Conservation (phyloP, 2,888 invertebrate genomes). For the Sisyra terminalis region DNA sequence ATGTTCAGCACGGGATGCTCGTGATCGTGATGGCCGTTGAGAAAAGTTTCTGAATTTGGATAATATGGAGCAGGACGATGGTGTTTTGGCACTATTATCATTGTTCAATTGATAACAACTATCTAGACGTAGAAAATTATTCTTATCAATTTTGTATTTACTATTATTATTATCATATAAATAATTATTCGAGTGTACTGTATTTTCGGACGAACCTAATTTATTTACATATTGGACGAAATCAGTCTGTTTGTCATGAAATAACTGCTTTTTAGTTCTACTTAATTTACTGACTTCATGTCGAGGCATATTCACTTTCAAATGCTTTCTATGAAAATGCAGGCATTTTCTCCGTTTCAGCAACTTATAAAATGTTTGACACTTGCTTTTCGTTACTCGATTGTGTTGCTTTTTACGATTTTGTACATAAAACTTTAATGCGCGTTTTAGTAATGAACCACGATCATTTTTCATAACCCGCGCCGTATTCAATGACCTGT, state of each 20-base stretch:
- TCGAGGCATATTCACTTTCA: conserved; percentile 1
- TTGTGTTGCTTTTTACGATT: too few species aligned
- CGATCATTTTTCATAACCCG: too few species aligned
- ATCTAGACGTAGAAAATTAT: conserved; percentile 5
- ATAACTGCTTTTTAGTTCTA: not conserved
- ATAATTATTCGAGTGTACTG: not conserved
- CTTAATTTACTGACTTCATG: too few species aligned
- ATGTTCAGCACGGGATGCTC: not conserved
- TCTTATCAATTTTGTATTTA: conserved; percentile 1
- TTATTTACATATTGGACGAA: conserved; percentile 8
- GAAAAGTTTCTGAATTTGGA: too few species aligned
- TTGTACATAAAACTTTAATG: too few species aligned
- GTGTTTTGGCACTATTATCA: conserved; percentile 1
- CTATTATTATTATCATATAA: not conserved
- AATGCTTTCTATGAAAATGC: conserved; percentile 3
- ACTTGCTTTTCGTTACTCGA: too few species aligned
- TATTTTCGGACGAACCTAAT: conserved; percentile 2
- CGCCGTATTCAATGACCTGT: too few species aligned
- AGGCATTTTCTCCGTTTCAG: too few species aligned
- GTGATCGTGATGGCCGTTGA: not conserved
- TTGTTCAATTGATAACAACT: conserved; percentile 1
- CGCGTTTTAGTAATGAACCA: too few species aligned
- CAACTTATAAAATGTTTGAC: too few species aligned
- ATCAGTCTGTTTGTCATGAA: conserved; percentile 5
- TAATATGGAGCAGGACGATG: too few species aligned